Base-by-base conservation (phyloP, 37 sponge, comb jelly and placozoan genomes). In the Halichondria panicea region DNA sequence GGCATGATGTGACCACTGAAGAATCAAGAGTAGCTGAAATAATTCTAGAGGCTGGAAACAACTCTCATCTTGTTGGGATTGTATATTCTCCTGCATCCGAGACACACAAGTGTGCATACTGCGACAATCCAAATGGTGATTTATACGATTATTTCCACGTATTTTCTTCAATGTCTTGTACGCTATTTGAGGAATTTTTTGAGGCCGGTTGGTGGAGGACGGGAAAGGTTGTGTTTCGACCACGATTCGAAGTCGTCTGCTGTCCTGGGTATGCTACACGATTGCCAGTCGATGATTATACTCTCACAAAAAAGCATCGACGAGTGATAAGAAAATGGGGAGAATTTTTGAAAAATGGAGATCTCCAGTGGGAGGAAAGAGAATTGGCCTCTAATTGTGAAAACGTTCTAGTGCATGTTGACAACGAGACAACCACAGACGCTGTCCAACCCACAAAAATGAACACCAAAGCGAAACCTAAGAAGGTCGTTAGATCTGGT, bases 121-220 rank as follows among this genome's bases (percentile, higher is more conserved):
- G 84, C 68, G 62, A 56, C 50, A 74, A 60, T 34, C 74, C 74
- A 0, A 42, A 4, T 2, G 70, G 63, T 1, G 84, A 76, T 52
- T 31, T 40, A 62, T 67, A 80, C 53, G 81, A 62, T 38, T 67
- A 67, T 38, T 44, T 80, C 28, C 41, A 74, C 61, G n/a, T n/a
- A n/a, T 55, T 61, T 39, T 5, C 46, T 3, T 42, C 32, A 4
- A 56, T 75, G 30, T 71, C 70, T n/a, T 45, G 2, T 30, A 19
- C 13, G 33, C 57, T 83, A 8, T 42, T 83, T 0, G 70, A 83
- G 3, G 46, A 48, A 12, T 27, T 83, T 19, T 70, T 76, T 70
- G 77, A 75, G 38, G 40, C 56, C 52, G 69, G 84, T 34, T 83
- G 84, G 84, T 83, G 84, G 84, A 53, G 84, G 31, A 83, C 84